These are phyloP conservation scores for Micropoecilia bifurca DNA, from an alignment of 2,797 vertebrate species.

Conservation along the genomic window DNA sequence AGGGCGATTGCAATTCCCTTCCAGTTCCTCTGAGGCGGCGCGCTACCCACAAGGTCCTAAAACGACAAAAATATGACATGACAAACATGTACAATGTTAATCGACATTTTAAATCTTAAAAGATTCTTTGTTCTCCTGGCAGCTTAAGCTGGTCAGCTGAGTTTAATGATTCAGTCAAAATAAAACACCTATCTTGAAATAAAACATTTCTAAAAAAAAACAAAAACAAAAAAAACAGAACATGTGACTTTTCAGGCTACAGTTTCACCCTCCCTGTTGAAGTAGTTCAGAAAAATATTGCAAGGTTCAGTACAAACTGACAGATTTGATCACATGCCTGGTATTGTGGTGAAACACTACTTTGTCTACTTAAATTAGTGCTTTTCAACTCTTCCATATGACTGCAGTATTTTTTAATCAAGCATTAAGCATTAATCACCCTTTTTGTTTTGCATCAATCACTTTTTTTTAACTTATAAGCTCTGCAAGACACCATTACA, in stretches of 20 bases:
- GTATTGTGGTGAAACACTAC: not conserved
- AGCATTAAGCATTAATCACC: not conserved
- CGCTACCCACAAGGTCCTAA: conserved; percentile 96
- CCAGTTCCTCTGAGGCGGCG: conserved; percentile 96
- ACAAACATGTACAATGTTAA: not conserved
- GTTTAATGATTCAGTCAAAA: not conserved
- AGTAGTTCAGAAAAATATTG: not conserved
- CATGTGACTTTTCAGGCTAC: not conserved
- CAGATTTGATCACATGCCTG: not conserved
- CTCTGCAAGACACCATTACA: not conserved
- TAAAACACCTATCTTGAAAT: not conserved
- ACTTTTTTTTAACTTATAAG: not conserved
- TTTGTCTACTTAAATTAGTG: not conserved
- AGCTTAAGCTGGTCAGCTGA: not conserved
- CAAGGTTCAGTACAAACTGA: not conserved
- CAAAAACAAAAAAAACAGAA: not conserved
- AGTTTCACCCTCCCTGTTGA: not conserved
- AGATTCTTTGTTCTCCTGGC: not conserved
- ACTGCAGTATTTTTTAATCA: not conserved
- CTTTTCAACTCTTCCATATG: not conserved
- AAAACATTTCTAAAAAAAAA: not conserved
- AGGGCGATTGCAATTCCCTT: conserved; percentile 98
- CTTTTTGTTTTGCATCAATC: not conserved
- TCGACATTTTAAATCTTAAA: not conserved
- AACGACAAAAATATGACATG: conserved; percentile 31